phyloP scores from a whole-genome alignment of 2,113 vertebrate genomes.

The Sporophila hypoxantha region DNA sequence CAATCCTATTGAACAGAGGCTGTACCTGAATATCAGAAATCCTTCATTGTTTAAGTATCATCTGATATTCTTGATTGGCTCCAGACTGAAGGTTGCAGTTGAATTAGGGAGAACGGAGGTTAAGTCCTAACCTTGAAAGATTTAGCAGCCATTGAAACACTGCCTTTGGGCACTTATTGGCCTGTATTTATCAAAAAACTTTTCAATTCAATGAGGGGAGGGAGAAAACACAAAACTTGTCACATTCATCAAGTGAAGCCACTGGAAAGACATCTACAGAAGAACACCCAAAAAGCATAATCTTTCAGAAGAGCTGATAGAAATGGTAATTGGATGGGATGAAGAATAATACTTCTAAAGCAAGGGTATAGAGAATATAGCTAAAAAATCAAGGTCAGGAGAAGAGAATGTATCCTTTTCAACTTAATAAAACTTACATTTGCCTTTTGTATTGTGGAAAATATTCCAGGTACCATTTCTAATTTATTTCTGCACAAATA shows the following conservation, averaged over 20 bases:
- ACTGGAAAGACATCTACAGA: conserved; percentile 97
- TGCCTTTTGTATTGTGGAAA: conserved; percentile 59
- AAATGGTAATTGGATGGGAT: conserved; percentile 94
- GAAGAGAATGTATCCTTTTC: conserved; percentile 66
- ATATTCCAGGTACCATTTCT: conserved; percentile 66
- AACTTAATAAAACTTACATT: conserved; percentile 68
- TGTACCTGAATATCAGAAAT: conserved; percentile 99
- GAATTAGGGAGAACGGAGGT: conserved; percentile 96
- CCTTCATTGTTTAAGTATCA: conserved; percentile 99
- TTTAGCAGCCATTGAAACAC: conserved; percentile 97
- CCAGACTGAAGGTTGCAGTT: conserved; percentile 94
- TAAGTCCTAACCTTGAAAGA: conserved; percentile 99
- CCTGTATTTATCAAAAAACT: conserved; percentile 86
- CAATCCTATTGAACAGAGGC: conserved; percentile 95
- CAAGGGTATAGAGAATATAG: conserved; percentile 71
- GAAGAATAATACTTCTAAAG: conserved; percentile 88
- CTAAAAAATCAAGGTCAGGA: conserved; percentile 76
- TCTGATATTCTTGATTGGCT: conserved; percentile 99
- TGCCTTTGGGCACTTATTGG: conserved; percentile 94
- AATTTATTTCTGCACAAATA: conserved; percentile 57
- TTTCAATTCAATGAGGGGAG: conserved; percentile 94
- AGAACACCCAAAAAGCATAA: conserved; percentile 99
- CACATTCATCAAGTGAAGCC: conserved; percentile 99
- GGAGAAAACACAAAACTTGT: conserved; percentile 98
- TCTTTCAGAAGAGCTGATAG: conserved; percentile 91